These are phyloP conservation scores for Drosophila watanabei DNA, from an alignment of 1,140 invertebrate species.

Conservation along the genomic window DNA sequence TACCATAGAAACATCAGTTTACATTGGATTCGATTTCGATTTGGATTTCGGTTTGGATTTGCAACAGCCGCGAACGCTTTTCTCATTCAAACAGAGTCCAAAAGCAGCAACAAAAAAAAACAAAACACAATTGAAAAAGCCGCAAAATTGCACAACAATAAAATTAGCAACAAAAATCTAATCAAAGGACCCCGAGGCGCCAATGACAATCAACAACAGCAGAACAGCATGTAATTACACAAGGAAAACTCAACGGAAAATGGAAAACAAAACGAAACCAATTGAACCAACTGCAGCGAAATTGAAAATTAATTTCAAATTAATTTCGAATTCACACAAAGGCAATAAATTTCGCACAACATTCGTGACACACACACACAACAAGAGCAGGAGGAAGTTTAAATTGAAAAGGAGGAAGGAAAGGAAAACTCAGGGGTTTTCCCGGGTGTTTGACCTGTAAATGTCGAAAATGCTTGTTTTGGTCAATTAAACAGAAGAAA, in stretches of 20 bases:
- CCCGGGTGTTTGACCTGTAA: constrained; percentile 39
- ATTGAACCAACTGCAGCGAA: constrained; percentile 40
- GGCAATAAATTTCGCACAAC: constrained; percentile 71
- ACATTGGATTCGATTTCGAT: constrained; percentile 28
- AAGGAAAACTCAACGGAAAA: constrained; percentile 25
- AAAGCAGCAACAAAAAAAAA: not conserved
- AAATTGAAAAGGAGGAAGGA: not conserved
- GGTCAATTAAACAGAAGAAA: constrained; percentile 58
- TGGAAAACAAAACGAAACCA: constrained; percentile 23
- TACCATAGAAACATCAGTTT: constrained; percentile 23
- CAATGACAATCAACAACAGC: constrained; percentile 45
- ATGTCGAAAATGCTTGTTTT: constrained; percentile 54
- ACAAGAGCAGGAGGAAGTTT: not conserved
- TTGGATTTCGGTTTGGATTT: constrained; percentile 20
- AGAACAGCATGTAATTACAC: constrained; percentile 68
- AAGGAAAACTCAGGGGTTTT: constrained; percentile 1
- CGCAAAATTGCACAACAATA: constrained; percentile 59
- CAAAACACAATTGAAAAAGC: constrained; percentile 56
- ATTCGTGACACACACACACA: constrained; percentile 41
- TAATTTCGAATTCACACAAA: constrained; percentile 79
- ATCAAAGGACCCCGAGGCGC: constrained; percentile 77
- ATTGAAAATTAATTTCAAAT: constrained; percentile 83
- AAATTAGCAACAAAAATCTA: constrained; percentile 79
- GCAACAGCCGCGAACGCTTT: constrained; percentile 19
- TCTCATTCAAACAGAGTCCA: not conserved